Conservation (phyloP, 2,888 invertebrate species). For the Buathra laborator region DNA sequence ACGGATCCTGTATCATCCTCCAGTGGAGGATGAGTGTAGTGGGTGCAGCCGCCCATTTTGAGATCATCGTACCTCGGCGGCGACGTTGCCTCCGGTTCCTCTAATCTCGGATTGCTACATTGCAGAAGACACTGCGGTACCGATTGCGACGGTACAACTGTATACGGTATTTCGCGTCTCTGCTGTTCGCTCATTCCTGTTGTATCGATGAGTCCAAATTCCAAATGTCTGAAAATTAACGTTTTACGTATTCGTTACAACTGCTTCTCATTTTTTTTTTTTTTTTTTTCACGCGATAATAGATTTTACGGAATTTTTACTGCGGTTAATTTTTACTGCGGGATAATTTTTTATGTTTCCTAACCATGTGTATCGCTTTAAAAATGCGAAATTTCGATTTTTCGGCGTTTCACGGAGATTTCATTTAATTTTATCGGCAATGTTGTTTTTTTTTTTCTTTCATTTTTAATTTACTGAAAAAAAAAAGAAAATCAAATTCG, state of each 20-base stretch:
- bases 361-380: too few relatives aligned
- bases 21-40: conserved; percentile 81
- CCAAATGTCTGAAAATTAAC: conserved; percentile 89
- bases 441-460: neutral
- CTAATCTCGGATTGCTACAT: conserved; percentile 81
- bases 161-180: conserved; percentile 94
- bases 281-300: too few relatives aligned
- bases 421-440: neutral
- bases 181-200: conserved; percentile 95
- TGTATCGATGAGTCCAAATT: conserved; percentile 95
- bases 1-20: conserved; percentile 85
- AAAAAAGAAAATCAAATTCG: conserved; percentile 54
- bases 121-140: conserved; percentile 84
- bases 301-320: too few relatives aligned
- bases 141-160: conserved; percentile 91
- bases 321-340: too few relatives aligned
- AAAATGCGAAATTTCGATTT: too few relatives aligned
- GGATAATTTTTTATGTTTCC: too few relatives aligned
- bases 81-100: conserved; percentile 77
- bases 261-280: neutral
- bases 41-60: conserved; percentile 83
- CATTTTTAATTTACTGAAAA: neutral
- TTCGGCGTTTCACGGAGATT: too few relatives aligned
- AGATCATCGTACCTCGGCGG: conserved; percentile 85
- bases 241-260: neutral